These are phyloP conservation scores for Plectropomus leopardus DNA, from an alignment of 2,113 vertebrate genomes.

Conservation along the genomic window DNA sequence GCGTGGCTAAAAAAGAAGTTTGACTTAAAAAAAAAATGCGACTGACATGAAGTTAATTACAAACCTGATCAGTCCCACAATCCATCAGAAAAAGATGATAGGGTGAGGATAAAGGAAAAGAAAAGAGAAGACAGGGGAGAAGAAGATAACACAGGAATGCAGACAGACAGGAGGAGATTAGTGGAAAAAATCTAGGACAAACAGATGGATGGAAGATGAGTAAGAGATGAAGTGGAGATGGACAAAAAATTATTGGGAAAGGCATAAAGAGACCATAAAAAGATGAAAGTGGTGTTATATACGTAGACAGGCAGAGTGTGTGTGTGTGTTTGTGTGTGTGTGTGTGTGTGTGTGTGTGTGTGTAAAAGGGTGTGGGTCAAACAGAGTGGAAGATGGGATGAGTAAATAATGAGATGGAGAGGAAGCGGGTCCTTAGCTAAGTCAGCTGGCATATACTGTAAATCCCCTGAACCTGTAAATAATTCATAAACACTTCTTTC, in stretches of 20 bases:
- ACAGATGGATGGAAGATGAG: conserved; percentile 38
- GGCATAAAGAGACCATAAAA: conserved; percentile 50
- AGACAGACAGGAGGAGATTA: neutral
- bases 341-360: no score
- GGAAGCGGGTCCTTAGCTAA: conserved; percentile 68
- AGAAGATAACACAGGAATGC: neutral
- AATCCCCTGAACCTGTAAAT: conserved; percentile 78
- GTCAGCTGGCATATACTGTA: conserved; percentile 75
- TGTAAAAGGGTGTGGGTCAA: conserved; percentile 51
- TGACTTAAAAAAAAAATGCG: neutral
- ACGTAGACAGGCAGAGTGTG: neutral
- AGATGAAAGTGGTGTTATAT: conserved; percentile 45
- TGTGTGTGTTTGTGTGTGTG: conserved; percentile 11
- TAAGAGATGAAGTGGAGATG: conserved; percentile 35
- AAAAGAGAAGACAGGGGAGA: neutral
- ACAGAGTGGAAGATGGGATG: conserved; percentile 54
- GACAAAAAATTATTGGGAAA: conserved; percentile 41
- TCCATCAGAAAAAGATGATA: neutral
- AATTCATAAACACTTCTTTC: conserved; percentile 76
- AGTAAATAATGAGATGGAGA: conserved; percentile 64
- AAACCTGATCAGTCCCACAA: neutral
- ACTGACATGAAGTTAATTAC: neutral
- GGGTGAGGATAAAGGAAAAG: neutral
- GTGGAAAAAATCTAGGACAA: conserved; percentile 17
- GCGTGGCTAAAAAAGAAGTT: neutral